Percentiles rank a stretch among this genome's conserved stretches.
These are phyloP conservation scores for Linnaemya vulpina DNA, from an alignment of 2,888 invertebrate genomes.

Conservation along the genomic window DNA sequence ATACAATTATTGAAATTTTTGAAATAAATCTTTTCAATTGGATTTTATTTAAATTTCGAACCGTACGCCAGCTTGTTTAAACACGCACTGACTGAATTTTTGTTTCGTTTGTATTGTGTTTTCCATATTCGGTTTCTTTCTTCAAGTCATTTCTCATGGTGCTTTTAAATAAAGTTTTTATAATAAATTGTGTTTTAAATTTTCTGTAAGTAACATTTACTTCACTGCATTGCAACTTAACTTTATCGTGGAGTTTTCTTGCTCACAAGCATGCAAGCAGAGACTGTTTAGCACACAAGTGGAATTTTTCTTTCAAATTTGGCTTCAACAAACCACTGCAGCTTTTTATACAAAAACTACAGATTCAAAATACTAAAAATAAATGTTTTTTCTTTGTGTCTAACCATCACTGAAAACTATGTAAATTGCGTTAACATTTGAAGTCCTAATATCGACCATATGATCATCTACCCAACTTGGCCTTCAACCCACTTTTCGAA, in stretches of 20 bases:
- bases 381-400: neutral
- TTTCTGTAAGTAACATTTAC: conserved; percentile 50
- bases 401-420: neutral
- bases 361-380: neutral
- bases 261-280: neutral
- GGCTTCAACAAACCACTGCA: neutral
- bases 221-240: conserved; percentile 18
- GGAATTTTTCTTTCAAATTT: conserved; percentile 20
- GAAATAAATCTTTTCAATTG: conserved; percentile 1
- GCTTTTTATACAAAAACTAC: conserved; percentile 6
- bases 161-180: conserved; percentile 49
- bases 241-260: conserved; percentile 28
- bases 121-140: conserved; percentile 39
- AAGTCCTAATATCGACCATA: too few species aligned
- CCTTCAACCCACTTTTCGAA: too few species aligned
- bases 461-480: too few species aligned
- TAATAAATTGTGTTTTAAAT: conserved; percentile 16
- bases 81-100: conserved; percentile 66
- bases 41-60: conserved; percentile 48
- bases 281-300: conserved; percentile 7
- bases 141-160: conserved; percentile 22
- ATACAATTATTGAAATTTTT: neutral
- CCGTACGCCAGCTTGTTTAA: conserved; percentile 61
- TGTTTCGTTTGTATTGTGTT: conserved; percentile 50
- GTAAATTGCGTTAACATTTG: neutral